These are phyloP conservation scores for Pangasius sanitwongsei DNA, from an alignment of 2,797 vertebrate species.

Conservation along the genomic window DNA sequence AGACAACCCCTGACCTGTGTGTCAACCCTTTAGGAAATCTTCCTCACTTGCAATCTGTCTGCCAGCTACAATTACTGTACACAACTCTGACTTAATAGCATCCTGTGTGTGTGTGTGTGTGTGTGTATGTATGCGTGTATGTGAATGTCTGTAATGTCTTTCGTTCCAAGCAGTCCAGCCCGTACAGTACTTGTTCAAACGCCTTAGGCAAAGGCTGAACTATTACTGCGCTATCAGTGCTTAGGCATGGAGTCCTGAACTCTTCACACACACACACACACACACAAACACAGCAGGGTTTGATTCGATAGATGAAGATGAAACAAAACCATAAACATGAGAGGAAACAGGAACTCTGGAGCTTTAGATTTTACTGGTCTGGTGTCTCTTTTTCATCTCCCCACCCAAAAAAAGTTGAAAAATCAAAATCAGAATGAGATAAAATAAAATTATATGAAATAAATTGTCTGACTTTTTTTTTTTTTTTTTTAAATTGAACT, in stretches of 20 bases:
- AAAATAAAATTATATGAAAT: not conserved
- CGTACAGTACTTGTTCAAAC: not conserved
- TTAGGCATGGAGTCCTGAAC: not conserved
- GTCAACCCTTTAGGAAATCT: constrained; percentile 39
- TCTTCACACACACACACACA: not conserved
- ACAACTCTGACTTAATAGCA: constrained; percentile 28
- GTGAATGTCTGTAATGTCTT: constrained; percentile 7
- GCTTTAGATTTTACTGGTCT: constrained; percentile 5
- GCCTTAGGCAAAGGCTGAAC: constrained; percentile 7
- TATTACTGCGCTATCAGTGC: constrained; percentile 16
- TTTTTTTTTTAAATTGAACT: too few relatives aligned
- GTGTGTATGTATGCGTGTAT: not conserved
- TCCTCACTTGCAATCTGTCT: constrained; percentile 20
- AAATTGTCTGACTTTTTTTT: not conserved
- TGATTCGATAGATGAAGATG: constrained; percentile 36
- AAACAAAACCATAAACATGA: constrained; percentile 41
- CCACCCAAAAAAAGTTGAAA: not conserved
- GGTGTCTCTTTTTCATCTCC: not conserved
- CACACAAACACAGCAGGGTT: constrained; percentile 10
- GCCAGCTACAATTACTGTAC: constrained; percentile 43
- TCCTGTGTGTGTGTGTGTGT: constrained; percentile 20
- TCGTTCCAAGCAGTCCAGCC: not conserved
- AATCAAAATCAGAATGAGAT: not conserved
- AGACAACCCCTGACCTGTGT: constrained; percentile 37
- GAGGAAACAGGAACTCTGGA: constrained; percentile 4